These are phyloP conservation scores for Macaca nemestrina DNA, from an alignment of 2,113 vertebrate genomes.

Conservation along the genomic window DNA sequence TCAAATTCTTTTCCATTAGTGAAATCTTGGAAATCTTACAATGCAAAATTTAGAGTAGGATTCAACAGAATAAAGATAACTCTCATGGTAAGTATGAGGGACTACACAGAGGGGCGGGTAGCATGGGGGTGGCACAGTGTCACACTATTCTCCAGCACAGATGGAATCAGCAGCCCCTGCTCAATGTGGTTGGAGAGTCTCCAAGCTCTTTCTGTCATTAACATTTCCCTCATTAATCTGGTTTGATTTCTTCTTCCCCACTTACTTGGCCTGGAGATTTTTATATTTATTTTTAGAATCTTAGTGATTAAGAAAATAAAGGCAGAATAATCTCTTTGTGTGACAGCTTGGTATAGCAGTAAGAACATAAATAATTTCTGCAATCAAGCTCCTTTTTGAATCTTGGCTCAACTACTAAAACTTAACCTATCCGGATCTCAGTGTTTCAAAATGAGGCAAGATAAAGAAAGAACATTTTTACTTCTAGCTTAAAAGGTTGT, in stretches of 20 bases:
- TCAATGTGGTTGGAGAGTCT: neutral
- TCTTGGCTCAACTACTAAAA: neutral
- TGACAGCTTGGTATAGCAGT: neutral
- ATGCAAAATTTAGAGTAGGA: neutral
- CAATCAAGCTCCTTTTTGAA: neutral
- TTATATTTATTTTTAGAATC: constrained; percentile 43
- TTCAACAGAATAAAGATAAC: neutral
- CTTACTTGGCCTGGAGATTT: neutral
- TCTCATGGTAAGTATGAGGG: neutral
- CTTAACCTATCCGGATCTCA: neutral
- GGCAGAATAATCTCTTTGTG: constrained; percentile 2
- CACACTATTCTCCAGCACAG: neutral
- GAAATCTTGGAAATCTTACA: constrained; percentile 56
- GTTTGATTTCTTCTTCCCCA: constrained; percentile 6
- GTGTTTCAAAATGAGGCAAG: neutral
- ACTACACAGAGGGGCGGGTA: neutral
- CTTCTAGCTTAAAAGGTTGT: neutral
- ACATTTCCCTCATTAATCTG: constrained; percentile 20
- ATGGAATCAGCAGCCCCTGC: neutral
- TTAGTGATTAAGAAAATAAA: constrained; percentile 58
- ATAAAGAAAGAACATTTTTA: neutral
- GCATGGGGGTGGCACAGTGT: rapidly evolving
- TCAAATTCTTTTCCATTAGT: constrained; percentile 63
- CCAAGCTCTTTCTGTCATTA: neutral
- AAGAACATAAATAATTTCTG: constrained; percentile 44